Evolutionary conservation across 2,113 vertebrate genomes (phyloP), one percentile per base, ranked within the genome.

Genomic region (Ophthalmotilapia sp.): DNA sequence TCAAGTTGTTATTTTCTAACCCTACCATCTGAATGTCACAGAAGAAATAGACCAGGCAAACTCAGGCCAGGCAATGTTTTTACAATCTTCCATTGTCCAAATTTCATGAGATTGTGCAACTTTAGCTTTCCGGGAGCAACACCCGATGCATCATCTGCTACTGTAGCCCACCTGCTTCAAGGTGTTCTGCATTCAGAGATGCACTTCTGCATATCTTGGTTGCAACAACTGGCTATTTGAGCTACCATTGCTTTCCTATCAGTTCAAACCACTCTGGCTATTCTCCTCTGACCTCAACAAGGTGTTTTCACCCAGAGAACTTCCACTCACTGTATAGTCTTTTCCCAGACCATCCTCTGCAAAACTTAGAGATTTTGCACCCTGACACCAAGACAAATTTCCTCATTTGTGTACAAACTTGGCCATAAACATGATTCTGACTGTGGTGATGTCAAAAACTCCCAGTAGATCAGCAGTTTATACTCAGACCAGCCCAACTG

Each of bases 81-180:
- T 42, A 42, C 38, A 42, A 23, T 70, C 65, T 42, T 17, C 8
- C 8, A 14, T 10, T 26, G 21, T 73, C 38, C 38, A 73, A 0
- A 15, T 6, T 73, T 73, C 2, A 15, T 45, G 65, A 26, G n/a
- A 40, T 6, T 9, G 13, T 73, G 38, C 13, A 15, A 73, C 38
- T 45, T 73, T 9, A 73, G 21, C 21, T 73, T 42, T 21, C 12
- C 2, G 1, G 19, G 62, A 68, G 62, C 7, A 40, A 3, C 36
- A 42, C 29, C 56, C 2, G 1, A 9, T 70, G 12, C 1, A 0
- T 70, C 36, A 6, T 42, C 62, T 70, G 65, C 36, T 42, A 40
- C 36, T 26, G 2, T 1, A 70, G n/a, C 65, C 38, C 5, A 45
- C 33, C 65, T 73, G 21, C 65, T 70, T 70, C 13, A 15, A 23